Conservation (phyloP, 1,140 invertebrate species). For the Drosophila punjabiensis region DNA sequence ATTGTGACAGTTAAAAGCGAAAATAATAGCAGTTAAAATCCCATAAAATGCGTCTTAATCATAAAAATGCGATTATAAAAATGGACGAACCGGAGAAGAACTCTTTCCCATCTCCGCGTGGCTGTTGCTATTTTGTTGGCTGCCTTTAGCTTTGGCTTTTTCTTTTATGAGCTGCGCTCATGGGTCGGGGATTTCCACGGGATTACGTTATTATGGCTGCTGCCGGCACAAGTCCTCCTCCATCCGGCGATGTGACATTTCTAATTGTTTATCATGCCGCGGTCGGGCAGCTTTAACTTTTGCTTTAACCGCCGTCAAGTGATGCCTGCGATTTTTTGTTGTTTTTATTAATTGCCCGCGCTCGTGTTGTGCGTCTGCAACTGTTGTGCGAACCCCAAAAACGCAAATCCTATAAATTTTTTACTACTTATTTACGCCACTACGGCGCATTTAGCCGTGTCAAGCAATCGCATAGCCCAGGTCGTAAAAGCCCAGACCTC, state of each 20-base stretch:
- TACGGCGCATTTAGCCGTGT: constrained; percentile 82
- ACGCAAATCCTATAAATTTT: constrained; percentile 81
- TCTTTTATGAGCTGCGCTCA: constrained; percentile 76
- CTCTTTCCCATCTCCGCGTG: constrained; percentile 58
- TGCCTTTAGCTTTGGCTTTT: constrained; percentile 60
- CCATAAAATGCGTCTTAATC: constrained; percentile 84
- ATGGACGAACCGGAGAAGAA: constrained; percentile 65
- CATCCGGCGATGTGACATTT: constrained; percentile 51
- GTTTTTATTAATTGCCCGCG: constrained; percentile 75
- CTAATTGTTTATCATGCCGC: constrained; percentile 74
- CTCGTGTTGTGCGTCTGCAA: constrained; percentile 64
- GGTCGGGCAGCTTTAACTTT: constrained; percentile 42
- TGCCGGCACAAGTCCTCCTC: constrained; percentile 1
- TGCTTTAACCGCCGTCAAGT: constrained; percentile 24
- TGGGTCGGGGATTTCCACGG: constrained; percentile 40
- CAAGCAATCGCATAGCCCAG: constrained; percentile 78
- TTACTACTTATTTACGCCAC: constrained; percentile 84
- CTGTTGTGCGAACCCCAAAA: constrained; percentile 60
- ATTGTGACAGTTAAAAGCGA: constrained; percentile 84
- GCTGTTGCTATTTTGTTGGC: constrained; percentile 62
- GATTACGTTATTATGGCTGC: constrained; percentile 68
- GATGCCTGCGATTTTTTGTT: constrained; percentile 37
- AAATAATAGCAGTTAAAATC: constrained; percentile 84
- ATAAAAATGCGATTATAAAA: constrained; percentile 85
- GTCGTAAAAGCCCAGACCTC: constrained; percentile 67